These are phyloP conservation scores for Sympetrum striolatum DNA, from an alignment of 2,888 invertebrate species.

Conservation along the genomic window DNA sequence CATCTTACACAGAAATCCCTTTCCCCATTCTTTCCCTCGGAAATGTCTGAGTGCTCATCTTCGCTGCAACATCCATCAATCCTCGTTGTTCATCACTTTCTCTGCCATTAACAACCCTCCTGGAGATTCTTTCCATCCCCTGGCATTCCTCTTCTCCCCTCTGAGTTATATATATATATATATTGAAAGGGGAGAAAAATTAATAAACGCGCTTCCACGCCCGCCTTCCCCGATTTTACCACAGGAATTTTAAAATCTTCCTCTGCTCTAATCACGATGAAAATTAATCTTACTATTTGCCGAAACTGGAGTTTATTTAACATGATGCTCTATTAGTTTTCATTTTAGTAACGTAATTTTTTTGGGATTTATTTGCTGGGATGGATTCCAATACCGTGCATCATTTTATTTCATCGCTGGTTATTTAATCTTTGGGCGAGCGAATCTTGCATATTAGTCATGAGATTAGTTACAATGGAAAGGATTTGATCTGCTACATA, in stretches of 20 bases:
- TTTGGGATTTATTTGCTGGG: no score
- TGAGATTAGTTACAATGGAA: no score
- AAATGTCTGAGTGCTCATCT: background rate
- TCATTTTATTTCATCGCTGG: no score
- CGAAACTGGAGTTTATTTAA: no score
- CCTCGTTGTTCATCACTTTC: background rate
- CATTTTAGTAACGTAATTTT: no score
- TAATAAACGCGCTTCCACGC: background rate
- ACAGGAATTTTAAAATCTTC: background rate
- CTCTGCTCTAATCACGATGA: background rate
- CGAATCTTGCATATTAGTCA: no score
- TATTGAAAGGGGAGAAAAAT: background rate
- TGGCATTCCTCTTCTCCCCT: background rate
- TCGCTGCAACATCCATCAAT: background rate
- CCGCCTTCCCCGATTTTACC: background rate
- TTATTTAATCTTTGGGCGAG: no score
- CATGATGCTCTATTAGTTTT: no score
- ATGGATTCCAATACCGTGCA: no score
- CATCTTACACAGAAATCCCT: background rate
- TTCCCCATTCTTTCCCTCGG: background rate
- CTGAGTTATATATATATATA: background rate
- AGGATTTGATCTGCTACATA: no score
- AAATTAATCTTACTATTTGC: background rate
- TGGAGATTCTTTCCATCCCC: background rate
- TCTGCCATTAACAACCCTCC: background rate